Base-by-base conservation (phyloP, 2,888 invertebrate species). In the Catotricha subobsoleta region DNA sequence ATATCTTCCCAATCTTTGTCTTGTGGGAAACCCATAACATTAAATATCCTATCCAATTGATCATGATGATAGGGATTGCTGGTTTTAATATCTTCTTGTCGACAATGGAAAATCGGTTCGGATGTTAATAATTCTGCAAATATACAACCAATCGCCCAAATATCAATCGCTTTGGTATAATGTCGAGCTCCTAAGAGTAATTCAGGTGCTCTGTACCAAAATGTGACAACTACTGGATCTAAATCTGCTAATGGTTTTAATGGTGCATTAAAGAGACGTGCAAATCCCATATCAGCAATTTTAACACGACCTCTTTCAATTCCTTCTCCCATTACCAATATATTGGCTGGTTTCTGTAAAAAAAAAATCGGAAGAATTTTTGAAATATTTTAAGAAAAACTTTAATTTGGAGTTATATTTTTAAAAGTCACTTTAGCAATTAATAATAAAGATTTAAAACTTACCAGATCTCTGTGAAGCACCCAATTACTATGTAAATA, bases 401-500 rank as follows among this genome's bases (percentile, higher is more conserved):
- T n/a, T n/a, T n/a, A n/a, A n/a, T n/a, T n/a, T n/a, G 4, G 19
- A 21, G n/a, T 16, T 3, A n/a, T 15, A 38, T 28, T 12, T 16
- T 8, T 39, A 7, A 27, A 43, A 33, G 27, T 16, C 21, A 36
- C 35, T 19, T 3, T 27, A 34, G 30, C 18, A 1, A 23, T 3
- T 16, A n/a, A 23, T 29, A 8, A 5, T 10, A 8, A 29, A n/a
- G 7, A 29, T n/a, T 19, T n/a, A 23, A 46, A 27, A 55, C 67
- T 69, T 67, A 83, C 83, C 69, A 95, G 69, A 72, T 95, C 95
- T 62, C 97, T 75, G 65, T 98, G 97, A 41, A 98, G 68, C 45
- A 98, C 94, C 97, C 97, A 98, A 64, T 98, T 98, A 47, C 88
- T 86, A 69, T 98, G 98, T 53, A 98, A 70, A 67, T 98, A 98